A percentile compares a stretch with the other conserved stretches of the same genome.
Conservation (phyloP, 2,888 invertebrate species). For the Thymelicus sylvestris region DNA sequence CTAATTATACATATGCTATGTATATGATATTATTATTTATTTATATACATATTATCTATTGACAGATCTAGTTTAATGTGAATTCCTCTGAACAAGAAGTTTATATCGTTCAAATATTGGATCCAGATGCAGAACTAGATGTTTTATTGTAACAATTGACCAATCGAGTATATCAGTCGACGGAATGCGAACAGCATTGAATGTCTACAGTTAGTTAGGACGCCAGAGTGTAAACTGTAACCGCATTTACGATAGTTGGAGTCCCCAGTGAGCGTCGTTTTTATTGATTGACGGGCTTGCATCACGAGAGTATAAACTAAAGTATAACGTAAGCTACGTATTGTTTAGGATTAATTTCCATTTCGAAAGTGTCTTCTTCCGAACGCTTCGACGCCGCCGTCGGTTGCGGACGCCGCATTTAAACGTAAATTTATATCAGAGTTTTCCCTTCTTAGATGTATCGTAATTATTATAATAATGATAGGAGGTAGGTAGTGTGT, state of each 20-base stretch:
- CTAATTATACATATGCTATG: slow-evolving; percentile 57
- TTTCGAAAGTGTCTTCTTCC: slow-evolving; percentile 71
- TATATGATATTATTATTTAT: slow-evolving; percentile 47
- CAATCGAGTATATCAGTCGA: slow-evolving; percentile 66
- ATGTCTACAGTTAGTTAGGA: slow-evolving; percentile 56
- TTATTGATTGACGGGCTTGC: slow-evolving; percentile 58
- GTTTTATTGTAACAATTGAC: slow-evolving; percentile 68
- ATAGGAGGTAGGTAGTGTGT: slow-evolving; percentile 45
- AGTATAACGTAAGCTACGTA: slow-evolving; percentile 70
- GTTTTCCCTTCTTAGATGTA: slow-evolving; percentile 62
- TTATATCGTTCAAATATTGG: slow-evolving; percentile 69
- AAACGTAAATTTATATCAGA: slow-evolving; percentile 62
- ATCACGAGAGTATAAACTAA: slow-evolving; percentile 47
- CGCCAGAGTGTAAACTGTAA: slow-evolving; percentile 63
- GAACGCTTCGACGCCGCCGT: slow-evolving; percentile 57
- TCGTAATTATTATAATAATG: slow-evolving; percentile 54
- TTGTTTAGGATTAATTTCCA: slow-evolving; percentile 75
- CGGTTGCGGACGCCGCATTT: slow-evolving; percentile 58
- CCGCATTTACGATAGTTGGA: slow-evolving; percentile 71
- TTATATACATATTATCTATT: slow-evolving; percentile 58
- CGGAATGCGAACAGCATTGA: slow-evolving; percentile 69
- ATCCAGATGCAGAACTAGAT: slow-evolving; percentile 57
- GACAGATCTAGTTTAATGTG: slow-evolving; percentile 68
- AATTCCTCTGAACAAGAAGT: slow-evolving; percentile 76
- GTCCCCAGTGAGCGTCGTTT: slow-evolving; percentile 61